Evolutionary conservation across 2,888 invertebrate genomes (phyloP), one percentile per base, ranked within the genome.

Genomic region (Parnassius apollo): DNA sequence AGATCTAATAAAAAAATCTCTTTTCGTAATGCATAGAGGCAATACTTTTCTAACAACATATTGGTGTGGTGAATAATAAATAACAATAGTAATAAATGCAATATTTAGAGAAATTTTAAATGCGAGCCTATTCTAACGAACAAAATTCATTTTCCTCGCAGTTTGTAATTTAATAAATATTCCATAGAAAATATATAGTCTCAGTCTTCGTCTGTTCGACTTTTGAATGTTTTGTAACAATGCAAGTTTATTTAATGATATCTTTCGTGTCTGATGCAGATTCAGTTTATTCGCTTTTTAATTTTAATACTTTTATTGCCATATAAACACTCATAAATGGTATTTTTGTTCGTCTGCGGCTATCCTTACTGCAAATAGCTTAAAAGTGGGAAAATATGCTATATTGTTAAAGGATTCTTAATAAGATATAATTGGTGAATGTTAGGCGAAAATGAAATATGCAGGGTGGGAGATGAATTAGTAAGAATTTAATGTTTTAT

Each of bases 21-120:
- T 82, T 83, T 83, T 86, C 85, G 49, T 49, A 49, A 78, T 85
- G 83, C 83, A 85, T 89, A 91, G 88, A 86, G 86, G 88, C 88
- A 87, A 87, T 90, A 90, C 86, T 88, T 88, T 90, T 89, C 82
- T 88, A 88, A 89, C 83, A 85, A 86, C 83, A 83, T 86, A 83
- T 89, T 90, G 87, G 83, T 86, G 88, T 89, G 85, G 76, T 81
- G 80, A 85, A 80, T 83, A 81, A 83, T 85, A 86, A 89, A 83
- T 85, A 86, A 89, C 86, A 86, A 87, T 90, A 90, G 85, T 76
- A 83, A 80, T 85, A 84, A 87, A 82, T 75, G 83, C 83, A 85
- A 85, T 84, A 84, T 86, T 83, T 86, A 87, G 84, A 86, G 70
- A 80, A 78, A 75, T 81, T 80, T 78, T 78, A 75, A 80, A 71